Percentiles rank a stretch among this genome's conserved stretches.
Conservation (phyloP, 1,140 invertebrate genomes). For the Acromyrmex charruanus region DNA sequence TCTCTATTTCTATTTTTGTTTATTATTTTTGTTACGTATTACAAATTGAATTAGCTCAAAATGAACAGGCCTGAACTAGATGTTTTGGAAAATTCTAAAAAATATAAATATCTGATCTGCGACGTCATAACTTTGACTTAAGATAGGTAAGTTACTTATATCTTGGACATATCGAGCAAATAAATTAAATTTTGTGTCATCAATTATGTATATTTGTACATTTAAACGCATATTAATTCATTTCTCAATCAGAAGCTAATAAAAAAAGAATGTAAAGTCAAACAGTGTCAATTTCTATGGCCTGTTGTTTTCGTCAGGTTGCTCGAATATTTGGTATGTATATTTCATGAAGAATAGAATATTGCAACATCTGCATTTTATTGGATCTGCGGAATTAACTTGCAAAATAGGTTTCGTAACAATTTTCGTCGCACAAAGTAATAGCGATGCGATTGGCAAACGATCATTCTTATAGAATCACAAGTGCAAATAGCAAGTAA, state of each 20-base stretch:
- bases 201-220: neutral
- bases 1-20: no score
- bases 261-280: conserved; percentile 5
- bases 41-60: no score
- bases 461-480: neutral
- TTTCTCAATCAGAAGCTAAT: neutral
- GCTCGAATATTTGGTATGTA: conserved; percentile 54
- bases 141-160: neutral
- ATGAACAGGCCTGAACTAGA: no score
- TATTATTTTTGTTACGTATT: no score
- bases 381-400: conserved; percentile 44
- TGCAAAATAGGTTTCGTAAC: conserved; percentile 14
- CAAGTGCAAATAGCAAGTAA: neutral
- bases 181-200: neutral
- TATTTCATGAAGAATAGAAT: conserved; percentile 28
- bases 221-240: neutral
- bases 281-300: neutral
- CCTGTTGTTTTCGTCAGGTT: neutral
- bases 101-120: neutral
- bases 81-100: no score
- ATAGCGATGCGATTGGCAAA: neutral
- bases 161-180: neutral
- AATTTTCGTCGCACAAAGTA: conserved; percentile 1
- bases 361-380: conserved; percentile 68
- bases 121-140: neutral